phyloP scores from a whole-genome alignment of 2,797 vertebrate genomes.

The Syndactyla subalaris region DNA sequence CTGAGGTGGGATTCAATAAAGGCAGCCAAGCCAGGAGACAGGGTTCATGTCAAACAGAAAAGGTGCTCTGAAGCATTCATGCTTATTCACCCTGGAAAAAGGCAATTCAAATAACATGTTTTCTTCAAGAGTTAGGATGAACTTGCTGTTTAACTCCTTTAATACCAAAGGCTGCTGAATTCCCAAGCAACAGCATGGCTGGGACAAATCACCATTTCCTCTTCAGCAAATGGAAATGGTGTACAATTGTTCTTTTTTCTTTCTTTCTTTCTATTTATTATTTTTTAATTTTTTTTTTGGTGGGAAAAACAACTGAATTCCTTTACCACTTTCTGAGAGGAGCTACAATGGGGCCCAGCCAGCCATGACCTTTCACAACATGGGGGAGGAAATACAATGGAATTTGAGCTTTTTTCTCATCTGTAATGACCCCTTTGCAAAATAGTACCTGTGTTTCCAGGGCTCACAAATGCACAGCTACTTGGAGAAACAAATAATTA shows the following conservation, averaged over 20 bases:
- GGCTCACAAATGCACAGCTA: not conserved
- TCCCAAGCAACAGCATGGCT: not conserved
- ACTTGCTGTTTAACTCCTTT: slow-evolving; percentile 21
- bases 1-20: not conserved
- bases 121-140: not conserved
- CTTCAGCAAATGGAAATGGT: slow-evolving; percentile 29
- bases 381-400: not conserved
- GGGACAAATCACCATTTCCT: slow-evolving; percentile 26
- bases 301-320: slow-evolving; percentile 18
- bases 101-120: not conserved
- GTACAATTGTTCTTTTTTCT: not conserved
- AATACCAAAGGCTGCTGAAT: not conserved
- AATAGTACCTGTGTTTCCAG: not conserved
- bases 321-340: slow-evolving; percentile 16
- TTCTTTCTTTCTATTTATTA: not conserved
- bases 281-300: not conserved
- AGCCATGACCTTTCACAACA: not conserved
- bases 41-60: not conserved
- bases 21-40: not conserved
- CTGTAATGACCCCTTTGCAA: not conserved
- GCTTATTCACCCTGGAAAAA: slow-evolving; percentile 15
- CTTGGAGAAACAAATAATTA: not conserved
- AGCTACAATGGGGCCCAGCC: not conserved
- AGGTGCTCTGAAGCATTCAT: not conserved
- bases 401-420: not conserved